These are phyloP conservation scores for Minunthozetes semirufus DNA, from an alignment of 2,888 invertebrate species.

Conservation along the genomic window DNA sequence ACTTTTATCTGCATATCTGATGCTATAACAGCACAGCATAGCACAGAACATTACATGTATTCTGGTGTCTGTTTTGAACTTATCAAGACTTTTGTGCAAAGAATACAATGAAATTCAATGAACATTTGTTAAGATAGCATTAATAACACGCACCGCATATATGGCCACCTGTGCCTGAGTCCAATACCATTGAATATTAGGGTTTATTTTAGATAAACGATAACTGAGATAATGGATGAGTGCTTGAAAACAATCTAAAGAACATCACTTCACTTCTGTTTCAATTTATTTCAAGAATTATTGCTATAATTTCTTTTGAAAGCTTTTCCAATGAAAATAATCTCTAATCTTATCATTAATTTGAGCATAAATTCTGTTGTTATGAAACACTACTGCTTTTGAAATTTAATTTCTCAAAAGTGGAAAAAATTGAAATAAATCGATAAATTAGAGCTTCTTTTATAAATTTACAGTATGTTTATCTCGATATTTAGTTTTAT, in stretches of 20 bases:
- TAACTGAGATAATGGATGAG: neutral
- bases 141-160: slow-evolving; percentile 12
- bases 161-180: slow-evolving; percentile 26
- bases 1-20: neutral
- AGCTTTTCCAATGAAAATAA: slow-evolving; percentile 9
- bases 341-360: slow-evolving; percentile 12
- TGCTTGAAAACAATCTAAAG: neutral
- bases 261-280: neutral
- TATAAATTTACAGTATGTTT: too few species aligned
- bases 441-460: too few species aligned
- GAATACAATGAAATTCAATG: slow-evolving; percentile 1
- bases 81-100: neutral
- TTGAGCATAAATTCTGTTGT: slow-evolving; percentile 2
- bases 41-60: too few species aligned
- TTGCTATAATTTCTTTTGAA: slow-evolving; percentile 21
- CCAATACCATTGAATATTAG: slow-evolving; percentile 11
- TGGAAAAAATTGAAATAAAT: neutral
- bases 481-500: too few species aligned
- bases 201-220: neutral
- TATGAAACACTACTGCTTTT: neutral
- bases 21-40: neutral
- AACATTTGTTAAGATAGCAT: slow-evolving; percentile 21
- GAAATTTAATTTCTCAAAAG: neutral
- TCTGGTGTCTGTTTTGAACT: too few species aligned
- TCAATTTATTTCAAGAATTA: slow-evolving; percentile 24